Percentiles rank a stretch among this genome's conserved stretches.
Evolutionary conservation across 2,888 invertebrate genomes (phyloP).

Genomic region (Pollenia griseotomentosa): DNA sequence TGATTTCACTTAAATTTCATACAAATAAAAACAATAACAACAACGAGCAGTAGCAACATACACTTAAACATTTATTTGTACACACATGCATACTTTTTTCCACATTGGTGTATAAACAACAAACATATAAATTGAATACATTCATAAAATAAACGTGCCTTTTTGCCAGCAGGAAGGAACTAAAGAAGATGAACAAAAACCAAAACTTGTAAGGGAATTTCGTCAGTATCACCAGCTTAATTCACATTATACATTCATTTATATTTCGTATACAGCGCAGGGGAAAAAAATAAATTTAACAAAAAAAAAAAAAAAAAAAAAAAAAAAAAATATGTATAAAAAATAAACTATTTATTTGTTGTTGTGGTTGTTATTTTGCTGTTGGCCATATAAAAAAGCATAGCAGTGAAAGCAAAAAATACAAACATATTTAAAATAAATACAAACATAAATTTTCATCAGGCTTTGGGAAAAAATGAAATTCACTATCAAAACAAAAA

Average conservation of each 20-base stretch:
- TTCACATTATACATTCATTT: conserved; percentile 36
- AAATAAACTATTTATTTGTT: conserved; percentile 50
- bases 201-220: conserved; percentile 59
- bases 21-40: conserved; percentile 76
- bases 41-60: conserved; percentile 62
- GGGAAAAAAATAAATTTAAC: conserved; percentile 22
- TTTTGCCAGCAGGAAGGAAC: conserved; percentile 65
- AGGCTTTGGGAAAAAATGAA: conserved; percentile 42
- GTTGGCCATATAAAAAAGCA: conserved; percentile 48
- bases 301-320: neutral
- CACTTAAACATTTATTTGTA: conserved; percentile 29
- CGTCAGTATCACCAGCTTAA: conserved; percentile 41
- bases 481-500: neutral
- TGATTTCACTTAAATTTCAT: conserved; percentile 82
- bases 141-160: conserved; percentile 67
- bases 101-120: conserved; percentile 34
- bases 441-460: conserved; percentile 59
- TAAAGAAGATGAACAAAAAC: conserved; percentile 43
- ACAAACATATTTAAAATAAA: conserved; percentile 22
- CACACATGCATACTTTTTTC: neutral
- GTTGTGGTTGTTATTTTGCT: conserved; percentile 42
- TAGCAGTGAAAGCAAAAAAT: conserved; percentile 9
- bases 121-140: conserved; percentile 69
- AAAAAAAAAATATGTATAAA: neutral
- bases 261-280: neutral